Conservation (phyloP, 2,888 invertebrate genomes). For the Cecidostiba fungosa region DNA sequence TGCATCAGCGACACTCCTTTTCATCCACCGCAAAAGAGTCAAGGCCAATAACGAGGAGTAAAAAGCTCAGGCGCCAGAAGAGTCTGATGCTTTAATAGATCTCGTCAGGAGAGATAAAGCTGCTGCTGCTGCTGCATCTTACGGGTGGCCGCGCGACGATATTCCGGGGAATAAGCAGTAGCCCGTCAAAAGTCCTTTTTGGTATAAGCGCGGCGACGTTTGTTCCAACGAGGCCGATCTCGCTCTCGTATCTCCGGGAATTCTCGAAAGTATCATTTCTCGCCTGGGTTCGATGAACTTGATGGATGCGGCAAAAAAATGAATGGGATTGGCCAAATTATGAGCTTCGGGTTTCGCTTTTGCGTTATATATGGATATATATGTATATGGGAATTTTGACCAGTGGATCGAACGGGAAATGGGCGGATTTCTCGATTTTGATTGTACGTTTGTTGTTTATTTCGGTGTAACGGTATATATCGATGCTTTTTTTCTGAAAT, state of each 20-base stretch:
- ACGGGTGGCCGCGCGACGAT: conserved; percentile 7
- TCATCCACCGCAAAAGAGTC: background rate
- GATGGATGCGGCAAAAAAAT: background rate
- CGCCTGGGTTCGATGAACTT: conserved; percentile 46
- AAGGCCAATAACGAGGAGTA: conserved; percentile 6
- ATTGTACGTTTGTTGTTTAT: too few species aligned
- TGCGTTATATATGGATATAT: background rate
- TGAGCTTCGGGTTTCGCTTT: conserved; percentile 19
- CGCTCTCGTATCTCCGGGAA: conserved; percentile 27
- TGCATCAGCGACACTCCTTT: too few species aligned
- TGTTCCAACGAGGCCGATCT: background rate
- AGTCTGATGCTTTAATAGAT: background rate
- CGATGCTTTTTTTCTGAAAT: background rate
- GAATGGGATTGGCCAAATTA: background rate
- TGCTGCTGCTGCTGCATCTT: background rate
- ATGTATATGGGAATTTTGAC: too few species aligned
- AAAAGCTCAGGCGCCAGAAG: background rate
- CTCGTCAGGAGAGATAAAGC: conserved; percentile 19
- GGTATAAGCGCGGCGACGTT: background rate
- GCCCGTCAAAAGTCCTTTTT: background rate
- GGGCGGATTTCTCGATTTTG: too few species aligned
- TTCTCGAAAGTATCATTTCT: conserved; percentile 12
- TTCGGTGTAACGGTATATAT: background rate
- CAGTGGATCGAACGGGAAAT: too few species aligned
- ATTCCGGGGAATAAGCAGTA: conserved; percentile 47